Evolutionary conservation across 2,888 invertebrate species (phyloP).

Genomic region (Byasa hedistus): DNA sequence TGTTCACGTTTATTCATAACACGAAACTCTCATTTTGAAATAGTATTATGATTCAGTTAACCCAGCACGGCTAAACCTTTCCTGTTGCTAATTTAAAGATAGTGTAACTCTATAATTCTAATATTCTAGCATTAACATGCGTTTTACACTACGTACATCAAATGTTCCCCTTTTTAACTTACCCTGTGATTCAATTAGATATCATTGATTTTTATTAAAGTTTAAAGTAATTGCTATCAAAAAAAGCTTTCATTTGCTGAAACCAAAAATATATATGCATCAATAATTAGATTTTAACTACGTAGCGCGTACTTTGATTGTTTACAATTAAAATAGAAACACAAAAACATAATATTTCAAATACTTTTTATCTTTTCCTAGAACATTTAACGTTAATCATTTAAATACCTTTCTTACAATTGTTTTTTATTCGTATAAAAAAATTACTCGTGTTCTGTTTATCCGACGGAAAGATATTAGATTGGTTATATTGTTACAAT

Average conservation of each 20-base stretch:
- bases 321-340: no score
- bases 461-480: not conserved
- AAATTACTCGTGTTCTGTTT: no score
- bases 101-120: not conserved
- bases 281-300: no score
- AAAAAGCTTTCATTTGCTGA: conserved; percentile 54
- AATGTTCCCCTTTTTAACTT: no score
- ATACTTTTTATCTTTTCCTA: no score
- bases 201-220: conserved; percentile 72
- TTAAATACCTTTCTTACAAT: no score
- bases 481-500: not conserved
- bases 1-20: not conserved
- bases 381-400: no score
- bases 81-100: not conserved
- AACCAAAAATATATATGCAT: conserved; percentile 54
- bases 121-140: no score
- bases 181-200: conserved; percentile 5
- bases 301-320: no score
- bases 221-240: conserved; percentile 68
- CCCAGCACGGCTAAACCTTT: not conserved
- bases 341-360: no score
- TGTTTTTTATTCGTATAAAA: no score
- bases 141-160: no score
- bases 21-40: not conserved
- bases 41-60: not conserved